These are phyloP conservation scores for Diarsia mendica DNA, from an alignment of 2,888 invertebrate genomes.

Conservation along the genomic window DNA sequence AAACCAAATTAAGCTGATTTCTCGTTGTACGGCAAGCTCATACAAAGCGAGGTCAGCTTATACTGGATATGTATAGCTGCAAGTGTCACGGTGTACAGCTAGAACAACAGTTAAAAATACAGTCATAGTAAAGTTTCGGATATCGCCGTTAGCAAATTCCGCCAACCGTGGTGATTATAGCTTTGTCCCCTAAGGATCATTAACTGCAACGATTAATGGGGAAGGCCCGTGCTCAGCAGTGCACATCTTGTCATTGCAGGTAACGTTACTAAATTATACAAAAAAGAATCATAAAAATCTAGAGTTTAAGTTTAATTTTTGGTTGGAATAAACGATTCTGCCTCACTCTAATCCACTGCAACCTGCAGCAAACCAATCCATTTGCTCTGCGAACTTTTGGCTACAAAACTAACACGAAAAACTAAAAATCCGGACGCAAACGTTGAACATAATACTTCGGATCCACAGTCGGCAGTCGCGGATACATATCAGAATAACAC, in stretches of 20 bases:
- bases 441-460: slow-evolving; percentile 15
- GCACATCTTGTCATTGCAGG: slow-evolving; percentile 39
- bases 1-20: too few relatives aligned
- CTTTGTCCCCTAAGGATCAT: slow-evolving; percentile 43
- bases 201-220: slow-evolving; percentile 46
- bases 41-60: too few relatives aligned
- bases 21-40: too few relatives aligned
- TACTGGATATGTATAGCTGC: too few relatives aligned
- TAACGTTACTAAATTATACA: neutral
- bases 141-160: slow-evolving; percentile 45
- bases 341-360: neutral
- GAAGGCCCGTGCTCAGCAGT: slow-evolving; percentile 37
- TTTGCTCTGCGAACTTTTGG: neutral
- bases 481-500: slow-evolving; percentile 63
- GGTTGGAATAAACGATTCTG: neutral
- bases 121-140: slow-evolving; percentile 25
- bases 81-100: neutral
- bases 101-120: slow-evolving; percentile 27
- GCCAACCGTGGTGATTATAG: slow-evolving; percentile 50
- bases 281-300: neutral
- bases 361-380: neutral
- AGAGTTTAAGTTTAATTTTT: neutral
- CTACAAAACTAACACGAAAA: slow-evolving; percentile 19
- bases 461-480: slow-evolving; percentile 36
- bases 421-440: slow-evolving; percentile 22